Evolutionary conservation across 2,797 vertebrate genomes (phyloP), one percentile per base, ranked within the genome.

Genomic region (Phaenicophaeus curvirostris): DNA sequence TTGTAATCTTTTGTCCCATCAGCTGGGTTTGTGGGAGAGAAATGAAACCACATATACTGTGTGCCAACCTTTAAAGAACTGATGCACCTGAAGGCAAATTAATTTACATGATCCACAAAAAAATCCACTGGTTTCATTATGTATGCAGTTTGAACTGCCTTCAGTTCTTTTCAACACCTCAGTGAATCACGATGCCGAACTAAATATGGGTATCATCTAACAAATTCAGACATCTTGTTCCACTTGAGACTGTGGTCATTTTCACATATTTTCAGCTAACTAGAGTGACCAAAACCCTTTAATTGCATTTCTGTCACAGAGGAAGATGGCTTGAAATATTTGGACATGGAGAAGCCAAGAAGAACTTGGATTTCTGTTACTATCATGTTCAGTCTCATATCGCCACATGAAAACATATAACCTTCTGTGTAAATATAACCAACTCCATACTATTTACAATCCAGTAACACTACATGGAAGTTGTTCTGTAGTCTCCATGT

Each of bases 61-160:
- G 31, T 55, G 28, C 17, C n/a, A 85, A 27, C 16, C 28, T 33
- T 65, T 46, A 65, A 90, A 42, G 8, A 85, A 65, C 8, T 27
- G 28, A 46, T 54, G 35, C 3, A 17, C 4, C 37, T 59, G 8
- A 87, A 79, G 51, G 13, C 9, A 41, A 72, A 57, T 21, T 55
- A 75, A 37, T 92, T 30, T 53, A 15, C 17, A 31, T 24, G 7
- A 44, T 37, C 87, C 21, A 51, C 35, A 46, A 27, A 72, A 39
- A 10, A 1, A 9, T 0, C 1, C 1, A 12, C 15, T 24, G 24
- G 1, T 66, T 93, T 83, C 6, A 1, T 78, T 76, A 11, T 5
- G 6, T 28, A 44, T 46, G 46, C 13, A 27, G 28, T 37, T 21
- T 41, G 28, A 92, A 54, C n/a, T 58, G 19, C 46, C 18, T 72